A percentile compares a stretch with the other conserved stretches of the same genome.
Evolutionary conservation across 2,888 invertebrate species (phyloP).

Genomic region (Hecatera dysodea): DNA sequence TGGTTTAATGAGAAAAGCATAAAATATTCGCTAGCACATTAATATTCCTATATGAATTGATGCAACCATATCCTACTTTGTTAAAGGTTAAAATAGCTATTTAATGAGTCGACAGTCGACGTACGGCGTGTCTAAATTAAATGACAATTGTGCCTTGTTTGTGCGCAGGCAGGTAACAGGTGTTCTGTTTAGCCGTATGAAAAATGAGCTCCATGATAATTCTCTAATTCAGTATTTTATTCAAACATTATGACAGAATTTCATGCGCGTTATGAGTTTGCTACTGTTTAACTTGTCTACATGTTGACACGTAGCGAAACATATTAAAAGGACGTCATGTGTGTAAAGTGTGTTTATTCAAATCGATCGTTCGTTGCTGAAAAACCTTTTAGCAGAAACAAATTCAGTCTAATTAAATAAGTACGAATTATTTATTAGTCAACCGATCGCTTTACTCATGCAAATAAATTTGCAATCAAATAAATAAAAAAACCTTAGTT

Average conservation of each 20-base stretch:
- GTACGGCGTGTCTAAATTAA: constrained; percentile 72
- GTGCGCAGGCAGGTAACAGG: constrained; percentile 75
- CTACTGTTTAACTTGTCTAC: constrained; percentile 30
- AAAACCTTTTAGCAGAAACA: not conserved
- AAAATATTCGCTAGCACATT: constrained; percentile 29
- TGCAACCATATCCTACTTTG: constrained; percentile 33
- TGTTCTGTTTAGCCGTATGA: constrained; percentile 75
- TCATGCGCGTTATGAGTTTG: constrained; percentile 10
- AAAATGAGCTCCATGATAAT: constrained; percentile 71
- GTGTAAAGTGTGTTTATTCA: constrained; percentile 10
- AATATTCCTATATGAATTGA: constrained; percentile 31
- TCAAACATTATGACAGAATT: constrained; percentile 50
- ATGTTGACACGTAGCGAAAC: constrained; percentile 8
- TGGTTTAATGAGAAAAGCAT: constrained; percentile 14
- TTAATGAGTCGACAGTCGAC: constrained; percentile 66
- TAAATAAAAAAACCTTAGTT: not conserved
- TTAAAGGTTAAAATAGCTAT: constrained; percentile 63
- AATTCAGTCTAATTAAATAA: not conserved
- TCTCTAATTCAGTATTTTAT: constrained; percentile 69
- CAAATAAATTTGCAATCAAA: not conserved
- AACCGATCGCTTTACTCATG: not conserved
- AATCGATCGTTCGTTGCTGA: constrained; percentile 6
- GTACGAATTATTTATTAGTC: not conserved
- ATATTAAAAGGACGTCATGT: constrained; percentile 15
- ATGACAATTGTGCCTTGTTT: constrained; percentile 74